Evolutionary conservation across 2,797 vertebrate species (phyloP).

Genomic region (Pseudochirops cupreus): DNA sequence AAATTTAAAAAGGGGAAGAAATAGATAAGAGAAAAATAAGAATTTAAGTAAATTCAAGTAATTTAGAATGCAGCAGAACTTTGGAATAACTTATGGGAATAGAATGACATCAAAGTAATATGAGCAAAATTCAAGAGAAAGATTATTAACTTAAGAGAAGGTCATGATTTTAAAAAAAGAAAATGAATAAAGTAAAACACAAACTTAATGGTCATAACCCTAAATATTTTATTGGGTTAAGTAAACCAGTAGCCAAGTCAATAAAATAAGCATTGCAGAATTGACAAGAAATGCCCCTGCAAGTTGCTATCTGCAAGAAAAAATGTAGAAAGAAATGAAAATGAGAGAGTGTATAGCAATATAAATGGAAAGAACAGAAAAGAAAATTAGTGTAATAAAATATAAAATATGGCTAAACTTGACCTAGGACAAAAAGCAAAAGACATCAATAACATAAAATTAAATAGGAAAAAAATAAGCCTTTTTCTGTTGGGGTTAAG

Average conservation of each 20-base stretch:
- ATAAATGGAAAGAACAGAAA: not conserved
- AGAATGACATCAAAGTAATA: not conserved
- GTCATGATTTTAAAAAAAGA: not conserved
- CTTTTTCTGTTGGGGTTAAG: not conserved
- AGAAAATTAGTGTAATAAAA: not conserved
- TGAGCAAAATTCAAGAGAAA: not conserved
- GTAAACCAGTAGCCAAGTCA: not conserved
- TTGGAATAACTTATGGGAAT: not conserved
- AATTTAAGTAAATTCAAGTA: not conserved
- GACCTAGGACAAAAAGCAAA: not conserved
- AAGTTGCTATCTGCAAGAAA: too few species aligned
- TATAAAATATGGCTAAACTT: too few species aligned
- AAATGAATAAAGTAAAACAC: not conserved
- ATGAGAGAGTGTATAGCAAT: not conserved
- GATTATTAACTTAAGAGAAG: not conserved
- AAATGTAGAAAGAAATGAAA: not conserved
- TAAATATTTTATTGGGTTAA: not conserved
- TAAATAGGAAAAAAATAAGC: not conserved
- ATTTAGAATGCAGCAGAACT: not conserved
- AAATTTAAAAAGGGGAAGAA: not conserved
- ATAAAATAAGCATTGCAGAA: not conserved
- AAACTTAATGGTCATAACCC: not conserved
- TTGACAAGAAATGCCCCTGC: not conserved
- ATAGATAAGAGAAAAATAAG: not conserved
- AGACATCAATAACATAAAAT: not conserved